These are phyloP conservation scores for Bradypodion pumilum DNA, from an alignment of 2,797 vertebrate species.

Conservation along the genomic window DNA sequence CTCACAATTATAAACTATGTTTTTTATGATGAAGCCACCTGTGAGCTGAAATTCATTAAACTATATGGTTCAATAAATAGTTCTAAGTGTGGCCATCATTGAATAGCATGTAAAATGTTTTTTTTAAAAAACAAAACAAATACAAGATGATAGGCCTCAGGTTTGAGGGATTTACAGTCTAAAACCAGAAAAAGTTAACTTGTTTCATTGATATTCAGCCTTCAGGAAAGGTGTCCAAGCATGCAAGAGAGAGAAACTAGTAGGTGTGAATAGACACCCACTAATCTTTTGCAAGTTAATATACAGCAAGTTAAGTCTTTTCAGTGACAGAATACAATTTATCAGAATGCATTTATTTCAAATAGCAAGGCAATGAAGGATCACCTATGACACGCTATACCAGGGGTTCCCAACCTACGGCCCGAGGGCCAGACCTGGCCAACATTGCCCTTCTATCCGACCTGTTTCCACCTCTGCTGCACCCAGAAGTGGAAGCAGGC, in stretches of 20 bases:
- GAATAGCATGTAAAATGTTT: too few relatives aligned
- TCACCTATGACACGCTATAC: neutral
- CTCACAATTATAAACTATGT: neutral
- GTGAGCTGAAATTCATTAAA: neutral
- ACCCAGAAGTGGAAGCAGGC: too few relatives aligned
- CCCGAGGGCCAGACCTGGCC: too few relatives aligned
- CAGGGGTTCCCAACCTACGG: too few relatives aligned
- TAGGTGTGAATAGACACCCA: too few relatives aligned
- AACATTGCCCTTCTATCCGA: too few relatives aligned
- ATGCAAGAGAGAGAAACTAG: neutral
- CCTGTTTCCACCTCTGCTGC: too few relatives aligned
- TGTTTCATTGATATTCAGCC: too few relatives aligned
- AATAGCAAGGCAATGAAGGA: neutral
- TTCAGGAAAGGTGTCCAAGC: neutral
- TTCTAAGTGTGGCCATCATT: neutral
- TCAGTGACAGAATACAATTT: neutral
- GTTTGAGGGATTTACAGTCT: neutral
- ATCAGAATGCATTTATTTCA: too few relatives aligned
- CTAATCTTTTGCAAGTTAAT: neutral
- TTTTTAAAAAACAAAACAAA: too few relatives aligned
- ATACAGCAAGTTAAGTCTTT: neutral
- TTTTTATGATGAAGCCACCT: neutral
- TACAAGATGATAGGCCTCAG: neutral
- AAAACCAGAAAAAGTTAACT: neutral
- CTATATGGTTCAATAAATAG: neutral